Conservation (phyloP, 1,140 invertebrate species). For the Liolophura sinensis region DNA sequence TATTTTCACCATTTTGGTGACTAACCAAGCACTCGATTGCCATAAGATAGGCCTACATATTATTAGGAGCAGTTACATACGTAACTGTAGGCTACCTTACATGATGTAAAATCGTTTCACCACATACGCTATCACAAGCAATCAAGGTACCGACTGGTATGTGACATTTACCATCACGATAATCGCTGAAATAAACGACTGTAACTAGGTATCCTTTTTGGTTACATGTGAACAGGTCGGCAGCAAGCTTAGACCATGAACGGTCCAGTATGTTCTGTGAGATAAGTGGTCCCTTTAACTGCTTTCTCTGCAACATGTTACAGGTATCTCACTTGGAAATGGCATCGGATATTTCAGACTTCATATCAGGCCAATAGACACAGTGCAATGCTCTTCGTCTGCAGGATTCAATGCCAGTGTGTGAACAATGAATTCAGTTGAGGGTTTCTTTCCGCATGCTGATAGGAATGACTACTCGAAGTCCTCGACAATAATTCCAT, state of each 20-base stretch:
- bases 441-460: slow-evolving; percentile 19
- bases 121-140: too few relatives aligned
- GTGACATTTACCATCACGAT: too few relatives aligned
- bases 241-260: slow-evolving; percentile 25
- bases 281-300: slow-evolving; percentile 25
- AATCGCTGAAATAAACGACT: slow-evolving; percentile 25
- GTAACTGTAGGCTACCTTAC: too few relatives aligned
- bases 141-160: too few relatives aligned
- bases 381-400: slow-evolving; percentile 11
- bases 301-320: neutral
- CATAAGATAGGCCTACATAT: too few relatives aligned
- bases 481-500: slow-evolving; percentile 26
- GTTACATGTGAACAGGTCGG: slow-evolving; percentile 24
- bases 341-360: slow-evolving; percentile 11
- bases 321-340: slow-evolving; percentile 7
- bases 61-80: too few relatives aligned
- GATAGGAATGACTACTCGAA: slow-evolving; percentile 22
- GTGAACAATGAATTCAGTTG: slow-evolving; percentile 14
- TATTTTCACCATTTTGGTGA: too few relatives aligned
- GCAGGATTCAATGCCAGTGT: slow-evolving; percentile 9
- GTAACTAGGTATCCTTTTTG: slow-evolving; percentile 20
- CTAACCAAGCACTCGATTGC: too few relatives aligned
- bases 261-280: too few relatives aligned
- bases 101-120: too few relatives aligned
- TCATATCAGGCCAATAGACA: slow-evolving; percentile 20